A percentile compares a stretch with the other conserved stretches of the same genome.
phyloP scores from a whole-genome alignment of 2,888 invertebrate species.

The Macaria notata region DNA sequence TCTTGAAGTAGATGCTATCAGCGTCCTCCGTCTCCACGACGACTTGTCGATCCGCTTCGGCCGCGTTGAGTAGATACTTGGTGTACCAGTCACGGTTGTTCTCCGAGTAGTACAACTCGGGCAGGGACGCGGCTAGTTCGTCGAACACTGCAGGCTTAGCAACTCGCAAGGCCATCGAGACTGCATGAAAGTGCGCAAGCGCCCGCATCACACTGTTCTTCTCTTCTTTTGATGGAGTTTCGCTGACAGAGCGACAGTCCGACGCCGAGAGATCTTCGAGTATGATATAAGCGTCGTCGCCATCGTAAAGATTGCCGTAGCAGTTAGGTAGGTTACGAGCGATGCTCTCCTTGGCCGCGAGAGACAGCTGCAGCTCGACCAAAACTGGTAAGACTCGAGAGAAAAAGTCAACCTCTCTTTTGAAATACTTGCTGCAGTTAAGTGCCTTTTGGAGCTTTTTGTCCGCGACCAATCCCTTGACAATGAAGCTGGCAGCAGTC shows the following conservation, averaged over 20 bases:
- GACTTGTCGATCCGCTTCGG: constrained; percentile 44
- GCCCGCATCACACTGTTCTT: constrained; percentile 44
- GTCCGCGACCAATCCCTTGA: constrained; percentile 48
- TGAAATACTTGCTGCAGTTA: constrained; percentile 41
- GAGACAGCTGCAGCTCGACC: constrained; percentile 42
- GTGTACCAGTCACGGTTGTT: constrained; percentile 48
- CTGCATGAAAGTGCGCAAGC: constrained; percentile 58
- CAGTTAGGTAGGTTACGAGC: constrained; percentile 46
- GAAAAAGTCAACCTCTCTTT: constrained; percentile 51
- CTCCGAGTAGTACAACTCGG: constrained; percentile 50
- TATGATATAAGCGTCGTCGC: constrained; percentile 51
- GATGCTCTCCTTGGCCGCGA: constrained; percentile 48
- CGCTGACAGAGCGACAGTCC: constrained; percentile 38
- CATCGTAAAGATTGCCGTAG: constrained; percentile 47
- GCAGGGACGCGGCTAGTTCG: constrained; percentile 38
- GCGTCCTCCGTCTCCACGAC: constrained; percentile 45
- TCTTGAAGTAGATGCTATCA: constrained; percentile 48
- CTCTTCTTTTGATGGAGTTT: constrained; percentile 38
- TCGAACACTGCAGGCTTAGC: constrained; percentile 46
- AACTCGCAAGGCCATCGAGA: constrained; percentile 48
- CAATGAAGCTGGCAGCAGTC: constrained; percentile 44
- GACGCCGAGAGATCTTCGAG: constrained; percentile 52
- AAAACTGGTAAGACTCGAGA: constrained; percentile 46
- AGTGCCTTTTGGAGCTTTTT: constrained; percentile 42
- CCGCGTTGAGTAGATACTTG: constrained; percentile 44